Evolutionary conservation across 2,797 vertebrate species (phyloP).

Genomic region (Channa striata): DNA sequence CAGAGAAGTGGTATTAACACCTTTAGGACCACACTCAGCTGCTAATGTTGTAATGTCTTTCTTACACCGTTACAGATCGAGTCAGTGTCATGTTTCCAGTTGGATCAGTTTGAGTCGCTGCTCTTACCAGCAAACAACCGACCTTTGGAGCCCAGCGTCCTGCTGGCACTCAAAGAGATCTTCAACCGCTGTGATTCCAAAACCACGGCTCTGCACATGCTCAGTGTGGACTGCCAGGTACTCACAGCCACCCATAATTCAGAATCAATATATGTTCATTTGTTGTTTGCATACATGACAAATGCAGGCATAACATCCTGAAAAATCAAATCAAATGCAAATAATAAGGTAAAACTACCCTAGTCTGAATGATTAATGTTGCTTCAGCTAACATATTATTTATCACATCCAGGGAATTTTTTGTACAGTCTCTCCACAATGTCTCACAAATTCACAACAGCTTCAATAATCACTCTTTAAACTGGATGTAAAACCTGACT

Average conservation of each 20-base stretch:
- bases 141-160: slow-evolving; percentile 85
- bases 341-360: too few species aligned
- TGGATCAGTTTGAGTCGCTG: slow-evolving; percentile 80
- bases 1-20: not conserved
- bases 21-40: not conserved
- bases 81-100: slow-evolving; percentile 80
- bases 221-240: slow-evolving; percentile 90
- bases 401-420: too few species aligned
- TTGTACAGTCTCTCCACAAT: too few species aligned
- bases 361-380: too few species aligned
- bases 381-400: too few species aligned
- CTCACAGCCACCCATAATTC: not conserved
- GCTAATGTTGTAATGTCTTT: not conserved
- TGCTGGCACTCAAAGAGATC: slow-evolving; percentile 83
- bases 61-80: slow-evolving; percentile 70
- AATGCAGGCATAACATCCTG: not conserved
- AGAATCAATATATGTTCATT: not conserved
- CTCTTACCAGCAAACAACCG: slow-evolving; percentile 88
- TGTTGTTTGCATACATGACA: not conserved
- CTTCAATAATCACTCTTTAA: slow-evolving; percentile 1
- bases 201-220: slow-evolving; percentile 87
- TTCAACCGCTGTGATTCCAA: slow-evolving; percentile 80
- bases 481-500: not conserved
- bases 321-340: too few species aligned
- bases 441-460: too few species aligned